Percentiles rank a stretch among this genome's conserved stretches.
These are phyloP conservation scores for Hemibagrus wyckioides DNA, from an alignment of 2,113 vertebrate genomes.

Conservation along the genomic window DNA sequence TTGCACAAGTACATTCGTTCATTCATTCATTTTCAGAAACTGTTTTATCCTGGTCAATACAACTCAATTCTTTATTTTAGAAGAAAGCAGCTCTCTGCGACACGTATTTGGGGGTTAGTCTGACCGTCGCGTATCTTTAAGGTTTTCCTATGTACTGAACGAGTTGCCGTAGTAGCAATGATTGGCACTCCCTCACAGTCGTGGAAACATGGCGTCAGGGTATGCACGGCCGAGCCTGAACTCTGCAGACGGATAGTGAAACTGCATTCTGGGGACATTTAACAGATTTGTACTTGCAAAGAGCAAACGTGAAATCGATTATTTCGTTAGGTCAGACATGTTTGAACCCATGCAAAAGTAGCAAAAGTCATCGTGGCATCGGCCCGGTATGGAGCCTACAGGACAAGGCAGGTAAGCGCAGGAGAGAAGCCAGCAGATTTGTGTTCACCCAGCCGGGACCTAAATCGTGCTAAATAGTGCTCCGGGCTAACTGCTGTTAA, in stretches of 20 bases:
- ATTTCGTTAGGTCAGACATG: slow-evolving; percentile 62
- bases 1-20: background rate
- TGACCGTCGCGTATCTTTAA: background rate
- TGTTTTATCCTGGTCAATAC: background rate
- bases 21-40: background rate
- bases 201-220: slow-evolving; percentile 79
- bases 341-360: slow-evolving; percentile 69
- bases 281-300: slow-evolving; percentile 62
- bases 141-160: slow-evolving; percentile 46
- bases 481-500: slow-evolving; percentile 24
- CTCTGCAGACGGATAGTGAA: slow-evolving; percentile 73
- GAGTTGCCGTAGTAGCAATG: slow-evolving; percentile 73
- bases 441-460: slow-evolving; percentile 70
- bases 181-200: slow-evolving; percentile 73
- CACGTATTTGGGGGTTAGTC: background rate
- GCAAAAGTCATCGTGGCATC: slow-evolving; percentile 50
- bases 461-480: slow-evolving; percentile 54
- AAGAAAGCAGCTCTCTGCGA: background rate
- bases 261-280: slow-evolving; percentile 61
- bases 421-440: slow-evolving; percentile 36
- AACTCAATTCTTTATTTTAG: background rate
- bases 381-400: slow-evolving; percentile 75
- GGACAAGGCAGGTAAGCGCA: slow-evolving; percentile 77
- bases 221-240: slow-evolving; percentile 67
- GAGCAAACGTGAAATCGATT: slow-evolving; percentile 63